These are phyloP conservation scores for Poecilia gillii DNA, from an alignment of 2,797 vertebrate species.

Conservation along the genomic window DNA sequence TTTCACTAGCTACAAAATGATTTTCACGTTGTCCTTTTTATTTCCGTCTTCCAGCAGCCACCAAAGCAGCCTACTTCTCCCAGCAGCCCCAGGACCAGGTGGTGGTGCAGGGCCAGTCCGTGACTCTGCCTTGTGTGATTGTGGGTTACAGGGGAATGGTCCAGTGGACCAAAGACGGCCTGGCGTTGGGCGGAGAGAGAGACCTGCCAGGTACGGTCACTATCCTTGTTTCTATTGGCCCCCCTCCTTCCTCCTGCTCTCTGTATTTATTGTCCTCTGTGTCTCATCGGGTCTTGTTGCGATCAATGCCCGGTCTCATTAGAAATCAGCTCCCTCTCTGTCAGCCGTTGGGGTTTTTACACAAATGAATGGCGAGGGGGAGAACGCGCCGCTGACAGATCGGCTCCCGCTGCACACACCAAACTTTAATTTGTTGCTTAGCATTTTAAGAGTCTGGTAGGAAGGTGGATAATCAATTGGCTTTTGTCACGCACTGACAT, in stretches of 20 bases:
- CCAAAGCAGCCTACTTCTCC: conserved; percentile 87
- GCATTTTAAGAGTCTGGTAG: conserved; percentile 78
- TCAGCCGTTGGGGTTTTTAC: conserved; percentile 67
- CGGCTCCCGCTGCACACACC: conserved; percentile 49
- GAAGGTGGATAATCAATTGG: conserved; percentile 82
- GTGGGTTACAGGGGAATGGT: conserved; percentile 88
- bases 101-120: conserved; percentile 85
- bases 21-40: conserved; percentile 24
- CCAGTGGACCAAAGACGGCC: conserved; percentile 93
- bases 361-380: conserved; percentile 69
- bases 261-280: conserved; percentile 42
- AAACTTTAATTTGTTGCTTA: conserved; percentile 81
- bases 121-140: conserved; percentile 86
- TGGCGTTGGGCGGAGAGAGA: conserved; percentile 89
- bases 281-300: conserved; percentile 42
- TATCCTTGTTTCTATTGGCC: background rate
- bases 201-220: conserved; percentile 86
- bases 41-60: conserved; percentile 68
- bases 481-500: conserved; percentile 79
- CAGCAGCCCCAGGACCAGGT: conserved; percentile 90
- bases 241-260: background rate
- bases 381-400: conserved; percentile 59
- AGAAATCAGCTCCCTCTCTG: conserved; percentile 65
- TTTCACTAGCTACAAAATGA: conserved; percentile 13
- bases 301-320: conserved; percentile 76